These are phyloP conservation scores for Gyrodactylus bullatarudis DNA, from an alignment of 1,140 invertebrate genomes.

Conservation along the genomic window DNA sequence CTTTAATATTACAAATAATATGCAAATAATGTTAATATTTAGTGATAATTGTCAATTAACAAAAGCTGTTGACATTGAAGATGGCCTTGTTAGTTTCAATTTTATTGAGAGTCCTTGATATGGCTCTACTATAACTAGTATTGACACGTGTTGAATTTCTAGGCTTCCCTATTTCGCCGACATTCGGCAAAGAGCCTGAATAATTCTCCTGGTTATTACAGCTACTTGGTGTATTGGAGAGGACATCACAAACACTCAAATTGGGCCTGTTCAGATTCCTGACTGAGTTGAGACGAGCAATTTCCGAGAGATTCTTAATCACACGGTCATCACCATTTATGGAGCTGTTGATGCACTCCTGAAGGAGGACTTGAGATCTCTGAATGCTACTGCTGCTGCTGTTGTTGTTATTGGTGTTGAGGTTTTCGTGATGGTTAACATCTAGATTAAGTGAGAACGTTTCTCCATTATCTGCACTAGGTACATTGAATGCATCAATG, in stretches of 20 bases:
- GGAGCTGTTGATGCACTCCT: background rate
- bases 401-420: background rate
- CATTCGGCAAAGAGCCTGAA: background rate
- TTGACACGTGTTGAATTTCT: background rate
- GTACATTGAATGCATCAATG: too few relatives aligned
- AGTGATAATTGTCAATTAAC: too few relatives aligned
- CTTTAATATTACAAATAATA: too few relatives aligned
- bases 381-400: too few relatives aligned
- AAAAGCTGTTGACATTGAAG: too few relatives aligned
- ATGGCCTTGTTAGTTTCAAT: background rate
- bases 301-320: too few relatives aligned
- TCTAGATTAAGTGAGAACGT: background rate
- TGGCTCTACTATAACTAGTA: background rate
- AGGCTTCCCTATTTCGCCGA: background rate
- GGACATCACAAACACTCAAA: too few relatives aligned
- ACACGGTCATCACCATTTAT: background rate
- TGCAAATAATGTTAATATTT: too few relatives aligned
- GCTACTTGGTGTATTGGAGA: background rate
- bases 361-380: too few relatives aligned
- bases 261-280: too few relatives aligned
- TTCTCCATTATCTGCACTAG: background rate
- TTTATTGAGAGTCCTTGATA: background rate
- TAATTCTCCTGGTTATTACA: background rate
- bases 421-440: background rate
- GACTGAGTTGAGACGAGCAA: background rate